Evolutionary conservation across 2,888 invertebrate species (phyloP).

Genomic region (Horisme vitalbata): DNA sequence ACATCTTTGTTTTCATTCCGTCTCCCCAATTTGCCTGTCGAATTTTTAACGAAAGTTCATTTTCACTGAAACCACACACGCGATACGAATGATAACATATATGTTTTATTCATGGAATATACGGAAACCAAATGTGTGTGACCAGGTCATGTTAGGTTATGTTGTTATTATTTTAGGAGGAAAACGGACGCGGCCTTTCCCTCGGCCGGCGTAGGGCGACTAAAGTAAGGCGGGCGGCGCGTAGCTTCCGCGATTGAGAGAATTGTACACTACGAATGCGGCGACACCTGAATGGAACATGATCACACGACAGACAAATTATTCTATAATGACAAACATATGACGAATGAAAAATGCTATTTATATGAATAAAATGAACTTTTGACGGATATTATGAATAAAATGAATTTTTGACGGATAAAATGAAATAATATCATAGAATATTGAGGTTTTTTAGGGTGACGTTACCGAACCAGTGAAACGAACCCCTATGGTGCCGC

Average conservation of each 20-base stretch:
- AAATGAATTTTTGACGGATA: no score
- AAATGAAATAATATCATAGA: no score
- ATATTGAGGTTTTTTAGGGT: no score
- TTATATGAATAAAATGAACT: no score
- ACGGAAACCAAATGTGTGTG: constrained; percentile 36
- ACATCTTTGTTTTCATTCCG: constrained; percentile 70
- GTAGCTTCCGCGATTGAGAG: constrained; percentile 23
- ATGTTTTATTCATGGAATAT: constrained; percentile 26
- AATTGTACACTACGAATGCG: no score
- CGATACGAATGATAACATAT: constrained; percentile 7
- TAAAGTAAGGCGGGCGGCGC: constrained; percentile 67
- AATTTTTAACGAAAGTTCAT: constrained; percentile 34
- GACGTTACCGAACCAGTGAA: no score
- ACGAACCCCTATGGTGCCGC: no score
- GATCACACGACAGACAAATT: no score
- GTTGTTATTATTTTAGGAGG: constrained; percentile 55
- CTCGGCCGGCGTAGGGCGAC: constrained; percentile 66
- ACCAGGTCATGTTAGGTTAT: constrained; percentile 66
- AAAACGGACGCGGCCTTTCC: constrained; percentile 67
- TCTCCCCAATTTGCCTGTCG: constrained; percentile 43
- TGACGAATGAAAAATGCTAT: no score
- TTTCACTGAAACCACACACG: constrained; percentile 6
- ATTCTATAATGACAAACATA: no score
- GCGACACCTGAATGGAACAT: no score
- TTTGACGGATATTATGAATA: no score